Conservation (phyloP, 2,888 invertebrate species). For the Netelia fuscicornis region DNA sequence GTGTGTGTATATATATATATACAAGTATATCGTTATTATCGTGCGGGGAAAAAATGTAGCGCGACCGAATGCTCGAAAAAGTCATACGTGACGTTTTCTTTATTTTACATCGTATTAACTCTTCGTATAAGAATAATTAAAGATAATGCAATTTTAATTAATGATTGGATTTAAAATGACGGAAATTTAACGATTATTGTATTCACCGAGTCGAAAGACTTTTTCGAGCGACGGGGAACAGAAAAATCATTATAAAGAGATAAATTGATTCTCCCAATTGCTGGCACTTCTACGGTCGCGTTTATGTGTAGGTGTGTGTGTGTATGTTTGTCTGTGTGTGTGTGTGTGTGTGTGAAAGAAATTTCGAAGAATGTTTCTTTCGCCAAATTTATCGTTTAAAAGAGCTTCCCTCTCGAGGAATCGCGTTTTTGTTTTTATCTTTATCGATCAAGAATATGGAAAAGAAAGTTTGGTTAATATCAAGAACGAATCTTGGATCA, state of each 20-base stretch:
- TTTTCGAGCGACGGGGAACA: slow-evolving; percentile 19
- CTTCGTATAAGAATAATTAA: not conserved
- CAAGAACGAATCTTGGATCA: slow-evolving; percentile 39
- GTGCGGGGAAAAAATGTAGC: slow-evolving; percentile 19
- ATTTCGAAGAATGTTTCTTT: slow-evolving; percentile 55
- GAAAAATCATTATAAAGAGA: slow-evolving; percentile 26
- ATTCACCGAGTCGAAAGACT: slow-evolving; percentile 24
- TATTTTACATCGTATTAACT: not conserved
- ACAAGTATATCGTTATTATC: slow-evolving; percentile 10
- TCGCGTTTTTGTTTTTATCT: slow-evolving; percentile 44
- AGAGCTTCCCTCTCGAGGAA: slow-evolving; percentile 68
- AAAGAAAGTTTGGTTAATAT: not conserved
- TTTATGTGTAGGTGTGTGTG: not conserved
- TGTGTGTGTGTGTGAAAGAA: slow-evolving; percentile 30
- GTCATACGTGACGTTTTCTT: slow-evolving; percentile 23
- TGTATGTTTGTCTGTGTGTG: slow-evolving; percentile 6
- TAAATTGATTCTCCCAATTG: slow-evolving; percentile 37
- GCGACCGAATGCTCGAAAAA: slow-evolving; percentile 21
- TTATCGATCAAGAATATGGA: not conserved
- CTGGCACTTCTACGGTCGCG: slow-evolving; percentile 25
- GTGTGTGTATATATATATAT: slow-evolving; percentile 4
- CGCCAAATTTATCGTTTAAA: slow-evolving; percentile 52
- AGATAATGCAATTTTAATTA: slow-evolving; percentile 10
- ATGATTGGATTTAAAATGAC: slow-evolving; percentile 8
- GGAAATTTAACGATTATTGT: not conserved